Evolutionary conservation across 23 tunicate genomes (phyloP), one percentile per base, ranked within the genome.

Genomic region (Halocynthia aurantium): DNA sequence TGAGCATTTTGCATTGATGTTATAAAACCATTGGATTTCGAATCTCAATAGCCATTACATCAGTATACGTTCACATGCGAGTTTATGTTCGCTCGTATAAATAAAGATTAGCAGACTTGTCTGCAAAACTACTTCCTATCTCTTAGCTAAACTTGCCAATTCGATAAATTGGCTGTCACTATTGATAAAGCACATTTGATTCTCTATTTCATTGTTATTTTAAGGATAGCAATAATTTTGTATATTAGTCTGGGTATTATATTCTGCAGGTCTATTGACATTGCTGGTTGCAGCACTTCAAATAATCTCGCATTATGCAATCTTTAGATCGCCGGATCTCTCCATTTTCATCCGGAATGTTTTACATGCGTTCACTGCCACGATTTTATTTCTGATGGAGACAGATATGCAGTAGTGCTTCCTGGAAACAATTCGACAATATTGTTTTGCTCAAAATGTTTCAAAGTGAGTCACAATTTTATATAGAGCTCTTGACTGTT

Each of bases 301-400:
- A 60, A 18, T 15, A 60, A 60, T 60, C 64, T 31, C 1, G 44
- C 2, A 31, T 31, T 67, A n/a, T 19, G 22, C 22, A 2, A 18
- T 67, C 12, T 70, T 53, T 51, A 90, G 96, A 90, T 90, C 76
- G 96, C 96, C 76, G 96, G 96, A 6, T 15, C 84, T 54, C 83
- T 86, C n/a, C 81, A 73, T 8, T 90, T 90, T 73, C 96, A 90
- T 56, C 96, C 96, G 0, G 96, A 90, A 62, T 90, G 96, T 61
- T 90, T 90, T 65, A 22, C 53, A 69, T 90, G 96, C 54, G 52
- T 17, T 9, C 72, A 75, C 66, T 90, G 96, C 81, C 51, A 69
- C 73, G 61, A 22, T n/a, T 84, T 80, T 81, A 84, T 90, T 67
- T 84, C 96, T 40, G 96, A 90, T 76, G 96, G 89, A 6, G 96